phyloP scores from a whole-genome alignment of 2,888 invertebrate genomes.

The Xestia c-nigrum region DNA sequence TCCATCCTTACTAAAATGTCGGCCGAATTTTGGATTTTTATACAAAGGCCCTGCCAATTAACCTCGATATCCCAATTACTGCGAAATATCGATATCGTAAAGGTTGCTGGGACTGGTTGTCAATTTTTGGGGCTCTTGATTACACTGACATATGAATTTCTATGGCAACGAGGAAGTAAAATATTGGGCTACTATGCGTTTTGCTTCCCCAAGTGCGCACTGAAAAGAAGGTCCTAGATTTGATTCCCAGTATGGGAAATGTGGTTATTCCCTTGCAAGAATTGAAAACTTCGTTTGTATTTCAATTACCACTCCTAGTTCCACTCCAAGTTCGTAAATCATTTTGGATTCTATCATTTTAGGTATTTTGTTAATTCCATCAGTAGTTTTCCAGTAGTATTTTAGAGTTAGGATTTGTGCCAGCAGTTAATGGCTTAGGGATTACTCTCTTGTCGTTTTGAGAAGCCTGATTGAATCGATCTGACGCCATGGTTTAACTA shows the following conservation, averaged over 20 bases:
- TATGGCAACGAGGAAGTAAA: background rate
- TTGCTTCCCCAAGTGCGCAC: background rate
- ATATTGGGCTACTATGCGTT: background rate
- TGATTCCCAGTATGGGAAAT: background rate
- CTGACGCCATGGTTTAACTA: no score
- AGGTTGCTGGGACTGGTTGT: conserved; percentile 6
- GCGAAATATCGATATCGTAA: conserved; percentile 26
- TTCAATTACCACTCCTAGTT: no score
- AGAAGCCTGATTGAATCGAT: no score
- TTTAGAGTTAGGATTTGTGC: background rate
- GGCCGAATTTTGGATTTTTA: conserved; percentile 22
- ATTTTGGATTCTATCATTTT: no score
- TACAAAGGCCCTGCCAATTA: conserved; percentile 45
- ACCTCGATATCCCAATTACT: conserved; percentile 34
- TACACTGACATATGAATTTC: background rate
- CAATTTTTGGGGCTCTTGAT: background rate
- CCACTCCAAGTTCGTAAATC: no score
- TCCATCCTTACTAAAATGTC: background rate
- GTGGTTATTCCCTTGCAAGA: background rate
- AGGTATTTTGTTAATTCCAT: no score
- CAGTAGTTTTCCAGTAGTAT: background rate
- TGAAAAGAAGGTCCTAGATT: background rate
- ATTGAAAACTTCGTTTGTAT: no score
- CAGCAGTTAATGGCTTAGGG: background rate
- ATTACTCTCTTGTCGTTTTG: background rate